These are phyloP conservation scores for Loxodonta africana DNA, from an alignment of 2,113 vertebrate genomes.

Conservation along the genomic window DNA sequence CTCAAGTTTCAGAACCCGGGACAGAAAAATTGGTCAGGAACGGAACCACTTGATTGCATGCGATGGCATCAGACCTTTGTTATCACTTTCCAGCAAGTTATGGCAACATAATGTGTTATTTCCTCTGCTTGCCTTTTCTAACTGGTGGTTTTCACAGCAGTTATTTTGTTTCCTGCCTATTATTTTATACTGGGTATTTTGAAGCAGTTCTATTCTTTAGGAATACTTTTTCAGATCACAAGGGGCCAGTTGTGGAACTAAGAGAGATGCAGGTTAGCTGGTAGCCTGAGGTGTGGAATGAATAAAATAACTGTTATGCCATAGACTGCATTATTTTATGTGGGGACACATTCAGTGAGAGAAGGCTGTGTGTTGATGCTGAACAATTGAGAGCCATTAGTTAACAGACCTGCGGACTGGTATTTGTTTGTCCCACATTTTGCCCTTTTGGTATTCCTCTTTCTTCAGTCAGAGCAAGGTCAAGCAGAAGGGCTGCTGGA, in stretches of 20 bases:
- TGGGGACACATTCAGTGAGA: too few relatives aligned
- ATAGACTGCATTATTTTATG: accelerated
- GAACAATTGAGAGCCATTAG: accelerated
- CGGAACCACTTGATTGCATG: background rate
- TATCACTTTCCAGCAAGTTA: background rate
- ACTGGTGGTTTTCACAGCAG: background rate
- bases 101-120: background rate
- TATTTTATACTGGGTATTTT: background rate
- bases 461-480: background rate
- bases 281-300: background rate
- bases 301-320: background rate
- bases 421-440: accelerated
- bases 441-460: background rate
- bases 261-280: background rate
- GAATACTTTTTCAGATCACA: background rate
- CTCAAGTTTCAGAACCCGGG: background rate
- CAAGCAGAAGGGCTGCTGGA: background rate
- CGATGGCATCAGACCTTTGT: background rate
- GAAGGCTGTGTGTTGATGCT: background rate
- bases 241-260: background rate
- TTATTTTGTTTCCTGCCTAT: background rate
- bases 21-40: background rate
- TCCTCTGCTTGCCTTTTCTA: background rate
- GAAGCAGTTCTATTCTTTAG: background rate
- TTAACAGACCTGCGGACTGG: accelerated